phyloP scores from a whole-genome alignment of 2,113 vertebrate species.

The Tupaia tana region DNA sequence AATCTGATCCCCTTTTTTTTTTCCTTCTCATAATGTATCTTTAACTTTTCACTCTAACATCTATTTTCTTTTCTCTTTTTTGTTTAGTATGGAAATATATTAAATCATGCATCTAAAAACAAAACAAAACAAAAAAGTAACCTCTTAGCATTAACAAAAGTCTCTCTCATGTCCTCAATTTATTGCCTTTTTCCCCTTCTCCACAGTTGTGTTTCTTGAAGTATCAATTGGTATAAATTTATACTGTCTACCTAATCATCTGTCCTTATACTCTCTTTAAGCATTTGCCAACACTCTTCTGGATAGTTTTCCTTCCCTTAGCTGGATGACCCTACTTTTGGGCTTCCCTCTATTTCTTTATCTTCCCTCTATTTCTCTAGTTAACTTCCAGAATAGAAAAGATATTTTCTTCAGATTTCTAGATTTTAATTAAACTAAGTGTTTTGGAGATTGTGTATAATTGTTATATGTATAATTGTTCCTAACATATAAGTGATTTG shows the following conservation, averaged over 20 bases:
- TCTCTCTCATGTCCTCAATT: not conserved
- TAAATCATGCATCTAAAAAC: not conserved
- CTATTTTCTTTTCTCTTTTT: not conserved
- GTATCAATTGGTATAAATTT: not conserved
- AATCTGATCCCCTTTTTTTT: not conserved
- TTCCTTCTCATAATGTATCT: not conserved
- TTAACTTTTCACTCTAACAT: not conserved
- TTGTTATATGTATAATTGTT: not conserved
- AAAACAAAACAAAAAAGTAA: not conserved
- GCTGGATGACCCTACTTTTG: not conserved
- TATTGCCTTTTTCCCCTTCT: not conserved
- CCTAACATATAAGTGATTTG: not conserved
- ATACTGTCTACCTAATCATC: not conserved
- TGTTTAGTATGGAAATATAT: not conserved
- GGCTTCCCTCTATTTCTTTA: not conserved
- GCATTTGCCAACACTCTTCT: not conserved
- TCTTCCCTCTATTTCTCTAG: not conserved
- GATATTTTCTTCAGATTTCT: not conserved
- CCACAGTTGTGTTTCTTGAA: not conserved
- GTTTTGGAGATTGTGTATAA: not conserved
- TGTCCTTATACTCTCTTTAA: not conserved
- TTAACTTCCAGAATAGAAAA: not conserved
- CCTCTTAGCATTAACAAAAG: not conserved
- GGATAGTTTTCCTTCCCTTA: not conserved
- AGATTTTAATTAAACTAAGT: not conserved